phyloP scores from a whole-genome alignment of 2,888 invertebrate species.

The Cryptocephalus primarius region DNA sequence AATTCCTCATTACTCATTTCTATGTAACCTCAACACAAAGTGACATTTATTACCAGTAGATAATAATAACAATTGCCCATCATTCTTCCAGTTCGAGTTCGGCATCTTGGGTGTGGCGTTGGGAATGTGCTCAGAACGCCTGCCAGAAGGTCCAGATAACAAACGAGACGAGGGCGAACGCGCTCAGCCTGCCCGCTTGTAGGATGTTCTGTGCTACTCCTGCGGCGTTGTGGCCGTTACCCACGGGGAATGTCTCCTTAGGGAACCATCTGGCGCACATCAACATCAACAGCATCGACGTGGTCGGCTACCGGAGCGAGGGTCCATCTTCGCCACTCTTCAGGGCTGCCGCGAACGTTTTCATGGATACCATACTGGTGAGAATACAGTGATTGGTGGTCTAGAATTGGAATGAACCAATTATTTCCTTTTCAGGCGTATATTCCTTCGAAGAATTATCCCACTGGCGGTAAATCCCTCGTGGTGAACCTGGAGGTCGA shows the following conservation, averaged over 20 bases:
- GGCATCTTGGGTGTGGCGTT: constrained; percentile 38
- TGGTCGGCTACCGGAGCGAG: constrained; percentile 34
- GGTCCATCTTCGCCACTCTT: constrained; percentile 22
- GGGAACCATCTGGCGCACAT: constrained; percentile 45
- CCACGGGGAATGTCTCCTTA: constrained; percentile 22
- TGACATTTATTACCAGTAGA: no score
- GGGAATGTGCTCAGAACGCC: constrained; percentile 43
- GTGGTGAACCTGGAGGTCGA: constrained; percentile 31
- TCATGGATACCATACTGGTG: constrained; percentile 19
- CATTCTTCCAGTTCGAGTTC: no score
- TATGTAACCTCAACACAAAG: no score
- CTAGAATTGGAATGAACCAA: no score
- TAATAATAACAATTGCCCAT: no score
- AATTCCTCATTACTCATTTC: no score
- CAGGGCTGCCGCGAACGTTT: constrained; percentile 22
- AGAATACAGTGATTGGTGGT: not conserved
- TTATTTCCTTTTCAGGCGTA: no score
- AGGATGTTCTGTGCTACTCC: constrained; percentile 51
- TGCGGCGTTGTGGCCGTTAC: constrained; percentile 46
- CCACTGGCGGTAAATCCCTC: constrained; percentile 37
- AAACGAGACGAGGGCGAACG: constrained; percentile 9
- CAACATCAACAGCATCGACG: constrained; percentile 42
- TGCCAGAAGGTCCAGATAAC: constrained; percentile 40
- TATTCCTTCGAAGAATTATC: not conserved
- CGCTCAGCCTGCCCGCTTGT: constrained; percentile 47